Evolutionary conservation across 1,140 invertebrate genomes (phyloP), one percentile per base, ranked within the genome.

Genomic region (Ooceraea biroi): DNA sequence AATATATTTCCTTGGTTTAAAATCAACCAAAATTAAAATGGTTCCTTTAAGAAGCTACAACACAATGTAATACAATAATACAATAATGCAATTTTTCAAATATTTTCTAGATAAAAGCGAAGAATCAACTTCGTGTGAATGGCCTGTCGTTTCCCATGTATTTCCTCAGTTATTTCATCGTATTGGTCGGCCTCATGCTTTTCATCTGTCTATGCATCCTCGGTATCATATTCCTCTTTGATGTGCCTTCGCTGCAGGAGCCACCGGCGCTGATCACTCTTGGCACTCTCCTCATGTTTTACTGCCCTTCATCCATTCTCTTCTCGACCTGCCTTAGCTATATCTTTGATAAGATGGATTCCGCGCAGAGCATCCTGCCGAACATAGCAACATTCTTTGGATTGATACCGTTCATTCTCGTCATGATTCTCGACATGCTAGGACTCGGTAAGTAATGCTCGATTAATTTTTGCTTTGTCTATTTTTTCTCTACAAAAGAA

Each of bases 61-160:
- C 41, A 14, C 22, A 0, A 61, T 71, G 12, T 22, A n/a, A 3
- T 7, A 7, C 36, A 36, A 22, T 30, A 48, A 44, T 22, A 14
- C 10, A 63, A 60, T 52, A 5, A 19, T 7, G 48, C 48, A 52
- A n/a, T 17, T 7, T n/a, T 17, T 30, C 25, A 17, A 69, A 82
- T 71, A 25, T 76, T 87, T 95, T 96, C 74, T 95, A 98, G 97
- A 96, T 96, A 73, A 97, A 97, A 94, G 96, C 97, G 1, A 97
- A 97, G 93, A 97, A 97, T 92, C 97, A 98, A 89, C 94, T 98
- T 11, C 95, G 97, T 30, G 96, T 98, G 27, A 97, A 98, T 92
- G 97, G 98, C 0, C 92, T 98, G 27, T 96, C 96, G 3, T 97
- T 97, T 91, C 94, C 95, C 63, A 95, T 97, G 93, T 98, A 98